A percentile compares a stretch with the other conserved stretches of the same genome.
phyloP scores from a whole-genome alignment of 2,113 vertebrate genomes.

The Cyanoderma ruficeps region DNA sequence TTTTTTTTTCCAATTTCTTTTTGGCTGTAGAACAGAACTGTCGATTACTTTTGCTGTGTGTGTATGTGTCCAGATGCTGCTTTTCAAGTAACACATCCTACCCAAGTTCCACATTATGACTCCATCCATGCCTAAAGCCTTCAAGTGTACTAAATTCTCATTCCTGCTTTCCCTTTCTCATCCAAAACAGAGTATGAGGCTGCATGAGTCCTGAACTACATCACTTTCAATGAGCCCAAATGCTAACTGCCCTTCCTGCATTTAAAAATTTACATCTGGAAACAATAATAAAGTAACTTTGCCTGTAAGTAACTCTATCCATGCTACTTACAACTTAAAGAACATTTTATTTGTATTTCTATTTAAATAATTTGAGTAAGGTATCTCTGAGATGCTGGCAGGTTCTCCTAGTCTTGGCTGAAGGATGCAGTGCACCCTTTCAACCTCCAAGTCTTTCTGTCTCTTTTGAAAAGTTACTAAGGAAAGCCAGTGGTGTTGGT shows the following conservation, averaged over 20 bases:
- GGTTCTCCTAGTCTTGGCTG: background rate
- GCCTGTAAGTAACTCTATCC: constrained; percentile 34
- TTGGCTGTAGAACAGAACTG: background rate
- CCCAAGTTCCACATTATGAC: background rate
- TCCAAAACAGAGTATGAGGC: background rate
- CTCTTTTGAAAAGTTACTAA: background rate
- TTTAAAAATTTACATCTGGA: constrained; percentile 53
- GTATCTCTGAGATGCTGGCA: background rate
- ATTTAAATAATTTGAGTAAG: constrained; percentile 3
- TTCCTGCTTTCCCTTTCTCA: background rate
- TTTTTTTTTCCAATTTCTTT: background rate
- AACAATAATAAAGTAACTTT: constrained; percentile 42
- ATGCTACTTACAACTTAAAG: constrained; percentile 25
- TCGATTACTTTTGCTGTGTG: background rate
- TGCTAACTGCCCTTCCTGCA: background rate
- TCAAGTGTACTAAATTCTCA: background rate
- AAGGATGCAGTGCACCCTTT: background rate
- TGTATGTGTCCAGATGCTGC: background rate
- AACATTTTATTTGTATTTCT: constrained; percentile 27
- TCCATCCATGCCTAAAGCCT: background rate
- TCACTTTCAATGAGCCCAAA: background rate
- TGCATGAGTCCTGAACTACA: background rate
- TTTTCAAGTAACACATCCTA: constrained; percentile 32
- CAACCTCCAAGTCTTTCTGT: background rate
- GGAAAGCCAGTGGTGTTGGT: background rate